Percentiles rank a stretch among this genome's conserved stretches.
Evolutionary conservation across 2,888 invertebrate species (phyloP).

Genomic region (Amiota communis): DNA sequence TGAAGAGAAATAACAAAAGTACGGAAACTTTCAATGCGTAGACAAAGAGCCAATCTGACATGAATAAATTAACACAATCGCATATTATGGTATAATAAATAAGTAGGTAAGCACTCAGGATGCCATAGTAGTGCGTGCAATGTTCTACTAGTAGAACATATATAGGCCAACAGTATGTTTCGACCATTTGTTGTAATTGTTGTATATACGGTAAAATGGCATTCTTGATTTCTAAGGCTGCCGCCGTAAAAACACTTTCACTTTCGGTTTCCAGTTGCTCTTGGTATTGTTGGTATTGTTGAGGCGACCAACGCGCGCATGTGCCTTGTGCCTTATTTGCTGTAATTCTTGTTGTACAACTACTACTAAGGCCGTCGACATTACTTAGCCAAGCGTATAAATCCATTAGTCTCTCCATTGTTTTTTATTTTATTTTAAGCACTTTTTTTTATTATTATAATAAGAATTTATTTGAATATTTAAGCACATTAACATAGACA

Average conservation of each 20-base stretch:
- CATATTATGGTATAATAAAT: background rate
- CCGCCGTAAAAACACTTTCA: no score
- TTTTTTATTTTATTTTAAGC: no score
- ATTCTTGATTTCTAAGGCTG: background rate
- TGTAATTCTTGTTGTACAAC: no score
- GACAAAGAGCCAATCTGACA: constrained; percentile 60
- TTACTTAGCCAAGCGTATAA: background rate
- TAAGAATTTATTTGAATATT: no score
- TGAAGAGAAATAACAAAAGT: constrained; percentile 61
- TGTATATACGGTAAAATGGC: background rate
- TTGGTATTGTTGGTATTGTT: background rate
- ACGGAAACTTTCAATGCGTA: constrained; percentile 55
- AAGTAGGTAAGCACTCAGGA: background rate
- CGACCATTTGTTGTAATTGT: background rate
- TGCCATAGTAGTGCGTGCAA: constrained; percentile 10
- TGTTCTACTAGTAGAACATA: background rate
- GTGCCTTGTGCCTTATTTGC: background rate
- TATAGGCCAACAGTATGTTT: background rate
- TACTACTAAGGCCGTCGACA: no score
- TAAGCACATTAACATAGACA: no score
- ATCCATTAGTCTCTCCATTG: background rate
- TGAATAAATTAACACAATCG: constrained; percentile 44
- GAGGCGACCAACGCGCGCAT: constrained; percentile 6
- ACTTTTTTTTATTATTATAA: no score
- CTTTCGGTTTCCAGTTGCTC: background rate